phyloP scores from a whole-genome alignment of 2,113 vertebrate genomes.

The Atrichornis clamosus region DNA sequence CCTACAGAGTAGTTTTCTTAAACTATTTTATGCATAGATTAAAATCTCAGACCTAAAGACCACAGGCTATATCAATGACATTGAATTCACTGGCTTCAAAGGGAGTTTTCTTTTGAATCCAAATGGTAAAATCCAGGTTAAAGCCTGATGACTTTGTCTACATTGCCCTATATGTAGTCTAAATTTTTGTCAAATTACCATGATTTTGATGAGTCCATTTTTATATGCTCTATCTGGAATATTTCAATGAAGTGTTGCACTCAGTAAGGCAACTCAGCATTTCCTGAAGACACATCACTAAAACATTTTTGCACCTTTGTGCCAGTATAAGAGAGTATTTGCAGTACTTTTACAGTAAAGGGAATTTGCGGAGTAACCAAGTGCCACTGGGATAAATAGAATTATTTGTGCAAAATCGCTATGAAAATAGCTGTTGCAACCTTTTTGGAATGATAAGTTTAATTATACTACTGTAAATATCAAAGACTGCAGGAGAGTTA shows the following conservation, averaged over 20 bases:
- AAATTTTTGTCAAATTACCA: not conserved
- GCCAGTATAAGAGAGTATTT: not conserved
- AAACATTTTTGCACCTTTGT: not conserved
- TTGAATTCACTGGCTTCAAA: not conserved
- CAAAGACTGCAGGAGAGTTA: not conserved
- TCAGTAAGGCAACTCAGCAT: not conserved
- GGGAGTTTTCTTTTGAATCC: not conserved
- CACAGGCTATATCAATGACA: no score
- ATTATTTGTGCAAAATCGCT: not conserved
- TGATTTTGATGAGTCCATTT: not conserved
- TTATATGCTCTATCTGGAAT: not conserved
- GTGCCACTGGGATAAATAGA: not conserved
- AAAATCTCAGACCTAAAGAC: not conserved
- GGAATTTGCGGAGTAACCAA: not conserved
- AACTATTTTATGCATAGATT: not conserved
- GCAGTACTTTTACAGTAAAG: not conserved
- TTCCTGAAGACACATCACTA: not conserved
- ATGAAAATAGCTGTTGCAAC: not conserved
- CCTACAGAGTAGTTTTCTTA: not conserved
- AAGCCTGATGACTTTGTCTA: not conserved
- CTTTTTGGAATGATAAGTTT: not conserved
- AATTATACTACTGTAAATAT: not conserved
- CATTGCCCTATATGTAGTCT: not conserved
- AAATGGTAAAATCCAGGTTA: not conserved
- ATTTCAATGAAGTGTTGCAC: not conserved